Evolutionary conservation across 2,797 vertebrate species (phyloP).

Genomic region (Borostomias antarcticus): DNA sequence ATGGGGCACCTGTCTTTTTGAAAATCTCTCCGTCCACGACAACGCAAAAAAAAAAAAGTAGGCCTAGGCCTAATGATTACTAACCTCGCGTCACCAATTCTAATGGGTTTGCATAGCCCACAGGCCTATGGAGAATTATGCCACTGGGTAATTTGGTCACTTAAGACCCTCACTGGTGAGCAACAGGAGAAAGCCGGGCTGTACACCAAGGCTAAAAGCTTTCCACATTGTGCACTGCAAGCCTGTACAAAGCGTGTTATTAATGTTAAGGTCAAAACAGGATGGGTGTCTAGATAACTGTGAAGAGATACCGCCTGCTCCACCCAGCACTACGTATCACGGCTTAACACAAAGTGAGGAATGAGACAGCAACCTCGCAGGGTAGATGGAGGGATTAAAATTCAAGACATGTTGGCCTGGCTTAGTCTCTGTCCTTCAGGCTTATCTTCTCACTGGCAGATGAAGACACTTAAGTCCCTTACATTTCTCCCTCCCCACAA

Average conservation of each 20-base stretch:
- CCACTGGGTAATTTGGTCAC: constrained; percentile 56
- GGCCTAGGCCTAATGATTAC: too few species aligned
- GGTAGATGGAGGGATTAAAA: constrained; percentile 14
- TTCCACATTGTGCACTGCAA: constrained; percentile 44
- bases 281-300: constrained; percentile 59
- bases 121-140: too few species aligned
- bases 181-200: constrained; percentile 45
- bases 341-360: constrained; percentile 48
- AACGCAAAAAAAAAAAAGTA: too few species aligned
- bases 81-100: too few species aligned
- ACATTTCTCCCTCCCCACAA: constrained; percentile 21
- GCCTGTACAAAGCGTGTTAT: constrained; percentile 65
- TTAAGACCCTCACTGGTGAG: constrained; percentile 34
- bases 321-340: constrained; percentile 41
- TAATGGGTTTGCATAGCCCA: too few species aligned
- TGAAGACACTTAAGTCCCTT: neutral
- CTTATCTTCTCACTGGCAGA: neutral
- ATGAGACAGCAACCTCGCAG: constrained; percentile 48
- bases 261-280: constrained; percentile 75
- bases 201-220: constrained; percentile 51
- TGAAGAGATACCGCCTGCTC: constrained; percentile 56
- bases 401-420: constrained; percentile 9
- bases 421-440: constrained; percentile 7
- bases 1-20: too few species aligned
- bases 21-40: too few species aligned